Evolutionary conservation across 2,797 vertebrate genomes (phyloP), one percentile per base, ranked within the genome.

Genomic region (Bucorvus abyssinicus): DNA sequence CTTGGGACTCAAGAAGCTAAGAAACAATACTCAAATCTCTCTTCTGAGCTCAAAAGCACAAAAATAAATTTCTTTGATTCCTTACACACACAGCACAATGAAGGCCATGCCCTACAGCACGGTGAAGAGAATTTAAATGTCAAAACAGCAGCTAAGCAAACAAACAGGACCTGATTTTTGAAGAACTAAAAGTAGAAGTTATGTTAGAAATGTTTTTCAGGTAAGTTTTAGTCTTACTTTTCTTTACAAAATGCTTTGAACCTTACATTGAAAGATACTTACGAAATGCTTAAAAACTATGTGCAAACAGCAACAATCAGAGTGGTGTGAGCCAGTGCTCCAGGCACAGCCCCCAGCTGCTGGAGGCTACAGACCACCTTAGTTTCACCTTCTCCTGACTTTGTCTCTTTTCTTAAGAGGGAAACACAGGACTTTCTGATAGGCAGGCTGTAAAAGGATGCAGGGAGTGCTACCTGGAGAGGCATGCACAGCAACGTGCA

Each of bases 401-500:
- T n/a, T 3, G 3, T 29, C 18, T 65, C 40, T 84, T 74, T 34
- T 52, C 30, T 65, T 40, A 61, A 71, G 34, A 36, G 32, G 45
- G 15, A 69, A 8, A 38, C 13, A 34, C 8, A 40, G 17, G 32
- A 34, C 29, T 27, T 63, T 76, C 24, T 59, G 65, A n/a, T 60
- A 52, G 40, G 26, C 27, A 14, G 17, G 12, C 32, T 89, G 60
- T 55, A 87, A 63, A 15, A 77, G 14, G 32, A 81, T 47, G 16
- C 14, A 70, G 7, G 4, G 29, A n/a, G 21, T 36, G 22, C 44
- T 40, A 5, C 12, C n/a, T 36, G 32, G 16, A 74, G 49, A 82
- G 15, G 30, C 0, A 3, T 34, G 47, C 2, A 7, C 44, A 56
- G 44, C 0, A 1, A 60, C 8, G 1, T 2, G 53, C n/a, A 32